phyloP scores from a whole-genome alignment of 2,888 invertebrate species.

The Diaphora mendica region DNA sequence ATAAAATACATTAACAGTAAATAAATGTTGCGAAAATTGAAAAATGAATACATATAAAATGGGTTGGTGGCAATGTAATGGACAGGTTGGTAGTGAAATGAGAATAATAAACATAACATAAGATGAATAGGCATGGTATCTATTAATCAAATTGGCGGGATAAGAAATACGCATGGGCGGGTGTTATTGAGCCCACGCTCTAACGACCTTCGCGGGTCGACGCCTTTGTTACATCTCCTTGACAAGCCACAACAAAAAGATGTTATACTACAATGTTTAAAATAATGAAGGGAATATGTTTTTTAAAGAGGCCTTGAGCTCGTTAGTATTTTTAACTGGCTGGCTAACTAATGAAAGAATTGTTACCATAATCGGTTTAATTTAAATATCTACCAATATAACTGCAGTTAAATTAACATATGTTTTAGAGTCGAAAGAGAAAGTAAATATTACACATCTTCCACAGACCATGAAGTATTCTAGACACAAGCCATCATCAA shows the following conservation, averaged over 20 bases:
- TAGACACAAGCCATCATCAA: not conserved
- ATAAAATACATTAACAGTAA: constrained; percentile 13
- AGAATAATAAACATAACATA: constrained; percentile 20
- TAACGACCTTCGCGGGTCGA: constrained; percentile 62
- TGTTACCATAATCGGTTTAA: not conserved
- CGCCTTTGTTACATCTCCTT: constrained; percentile 56
- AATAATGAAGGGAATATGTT: constrained; percentile 12
- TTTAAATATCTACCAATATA: not conserved
- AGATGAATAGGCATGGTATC: constrained; percentile 32
- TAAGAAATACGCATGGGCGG: constrained; percentile 65
- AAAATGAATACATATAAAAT: constrained; percentile 11
- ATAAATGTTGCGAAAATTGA: not conserved
- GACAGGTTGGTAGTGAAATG: not conserved
- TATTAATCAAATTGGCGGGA: constrained; percentile 50
- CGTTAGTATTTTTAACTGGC: not conserved
- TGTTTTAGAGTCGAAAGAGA: constrained; percentile 38
- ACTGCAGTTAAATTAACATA: constrained; percentile 30
- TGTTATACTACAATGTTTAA: constrained; percentile 40
- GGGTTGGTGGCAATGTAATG: constrained; percentile 1
- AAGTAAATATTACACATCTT: constrained; percentile 42
- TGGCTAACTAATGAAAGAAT: not conserved
- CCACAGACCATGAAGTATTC: constrained; percentile 55
- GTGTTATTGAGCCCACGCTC: constrained; percentile 63
- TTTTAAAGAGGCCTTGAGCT: not conserved
- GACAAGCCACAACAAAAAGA: constrained; percentile 50